Evolutionary conservation across 2,888 invertebrate species (phyloP), one percentile per base, ranked within the genome.

Genomic region (Hypomecis punctinalis): DNA sequence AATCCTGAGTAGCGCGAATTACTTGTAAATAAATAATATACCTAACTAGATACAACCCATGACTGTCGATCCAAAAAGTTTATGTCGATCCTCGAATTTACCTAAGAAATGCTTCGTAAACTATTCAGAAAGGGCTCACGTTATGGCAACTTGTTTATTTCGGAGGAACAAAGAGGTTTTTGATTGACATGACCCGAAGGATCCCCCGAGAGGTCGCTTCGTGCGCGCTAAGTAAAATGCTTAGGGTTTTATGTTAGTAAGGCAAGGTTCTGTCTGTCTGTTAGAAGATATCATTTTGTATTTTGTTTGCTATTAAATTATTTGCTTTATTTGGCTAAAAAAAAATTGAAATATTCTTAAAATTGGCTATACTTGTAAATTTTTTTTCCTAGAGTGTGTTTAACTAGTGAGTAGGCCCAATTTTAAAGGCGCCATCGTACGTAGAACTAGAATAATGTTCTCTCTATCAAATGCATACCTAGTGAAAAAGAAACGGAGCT

Each of bases 81-180:
- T 23, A 23, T 23, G 23, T 23, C 23, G 23, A 23, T 46, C 35
- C 35, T 39, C 6, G 43, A 49, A 55, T 37, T 55, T 43, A 48
- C 37, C 13, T 49, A 61, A 62, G 49, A 48, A 55, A 46, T 46
- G 60, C 52, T 63, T 65, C 66, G 66, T 73, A 60, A 69, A 71
- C 67, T 68, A 71, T 69, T 71, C 72, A 71, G 59, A 46, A 58
- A 48, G 63, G 64, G 57, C 63, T 59, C 62, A 57, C 68, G 76
- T 76, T 73, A 75, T 66, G 65, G 69, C 76, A 76, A 71, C 72
- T 74, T 72, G 69, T 75, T 71, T 77, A 76, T 78, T 78, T 68
- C 69, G 68, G 71, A 70, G 69, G 66, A 75, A 77, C 77, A 80
- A 81, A 83, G 80, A 83, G 82, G 73, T 78, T 81, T 80, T 78